Base-by-base conservation (phyloP, 2,113 vertebrate genomes). In the Gymnogyps californianus region DNA sequence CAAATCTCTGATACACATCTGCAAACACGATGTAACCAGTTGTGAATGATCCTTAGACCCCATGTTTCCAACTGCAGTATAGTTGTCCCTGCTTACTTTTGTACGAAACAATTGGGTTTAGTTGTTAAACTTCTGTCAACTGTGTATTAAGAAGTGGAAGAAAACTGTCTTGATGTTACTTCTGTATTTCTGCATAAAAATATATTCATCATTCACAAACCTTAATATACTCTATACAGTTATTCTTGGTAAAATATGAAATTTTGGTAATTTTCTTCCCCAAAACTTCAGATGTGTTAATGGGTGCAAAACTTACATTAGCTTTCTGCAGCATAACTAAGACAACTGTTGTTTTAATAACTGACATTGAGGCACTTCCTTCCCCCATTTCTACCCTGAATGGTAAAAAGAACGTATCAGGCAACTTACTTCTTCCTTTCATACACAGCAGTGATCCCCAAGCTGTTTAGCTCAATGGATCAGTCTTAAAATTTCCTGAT, bases 131-230 rank as follows among this genome's bases (percentile, higher is more conserved):
- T 74, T 66, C 36, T 86, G 51, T 89, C 42, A 81, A 66, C 28
- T 59, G 31, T 89, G 42, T 61, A 75, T 38, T 76, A 75, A 92
- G 67, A 88, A 93, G n/a, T 69, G 34, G 36, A 84, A 87, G 31
- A 67, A 95, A 84, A 75, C 47, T 71, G 69, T 87, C 86, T 87
- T 78, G 36, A 54, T 92, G 76, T 90, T 89, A 81, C 69, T 74
- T 94, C 70, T 81, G 12, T 87, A 69, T 85, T 96, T 89, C 66
- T 87, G 77, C 83, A 75, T 86, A 79, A 87, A 94, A 87, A 96
- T 91, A 78, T 59, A 94, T 52, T 87, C 20, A 87, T 62, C 28
- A 54, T 91, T 96, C 42, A 75, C 29, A 95, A 82, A 91, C 16
- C 16, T 64, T 71, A 84, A 64, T 71, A 91, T 82, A 84, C 21